Base-by-base conservation (phyloP, 2,797 vertebrate species). In the Lagodon rhomboides region DNA sequence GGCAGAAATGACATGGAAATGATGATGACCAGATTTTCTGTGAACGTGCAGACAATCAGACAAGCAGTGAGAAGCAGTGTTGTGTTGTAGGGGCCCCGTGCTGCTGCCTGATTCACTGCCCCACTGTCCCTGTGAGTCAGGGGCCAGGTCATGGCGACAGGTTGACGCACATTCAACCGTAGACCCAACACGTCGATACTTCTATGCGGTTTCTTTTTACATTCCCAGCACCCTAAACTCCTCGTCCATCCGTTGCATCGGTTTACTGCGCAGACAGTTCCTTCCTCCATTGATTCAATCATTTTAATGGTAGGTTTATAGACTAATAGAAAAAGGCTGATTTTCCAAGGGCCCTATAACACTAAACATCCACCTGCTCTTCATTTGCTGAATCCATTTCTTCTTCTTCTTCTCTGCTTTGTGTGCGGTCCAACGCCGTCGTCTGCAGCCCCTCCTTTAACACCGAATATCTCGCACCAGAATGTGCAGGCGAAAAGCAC, bases 61-160 rank as follows among this genome's bases (percentile, higher is more conserved):
- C n/a, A n/a, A n/a, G n/a, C n/a, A n/a, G 83, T 85, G 88, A 88
- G 91, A 88, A 85, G 83, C 85, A 85, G 84, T 84, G 85, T 47
- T 84, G 86, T 83, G 86, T 80, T 84, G 63, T 93, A 93, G 92
- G 92, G 92, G 92, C 64, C 88, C 89, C 77, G 90, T 93, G 86
- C 80, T 93, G 92, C 94, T 95, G 95, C 92, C 89, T 91, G 89
- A 93, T 88, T 91, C 93, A 92, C 91, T 88, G 93, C 90, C 93
- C 94, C 90, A 94, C 95, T 95, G 94, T 95, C 91, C 89, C 94
- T 79, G 90, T 92, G 94, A 89, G 95, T 86, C 91, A 95, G 93
- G 91, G 93, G 93, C 86, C 92, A 89, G 93, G 94, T 93, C 94
- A 92, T 76, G 86, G 91, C 17, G 49, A 67, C 79, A 81, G 86